phyloP scores from a whole-genome alignment of 2,113 vertebrate species.

The Syrmaticus mikado region DNA sequence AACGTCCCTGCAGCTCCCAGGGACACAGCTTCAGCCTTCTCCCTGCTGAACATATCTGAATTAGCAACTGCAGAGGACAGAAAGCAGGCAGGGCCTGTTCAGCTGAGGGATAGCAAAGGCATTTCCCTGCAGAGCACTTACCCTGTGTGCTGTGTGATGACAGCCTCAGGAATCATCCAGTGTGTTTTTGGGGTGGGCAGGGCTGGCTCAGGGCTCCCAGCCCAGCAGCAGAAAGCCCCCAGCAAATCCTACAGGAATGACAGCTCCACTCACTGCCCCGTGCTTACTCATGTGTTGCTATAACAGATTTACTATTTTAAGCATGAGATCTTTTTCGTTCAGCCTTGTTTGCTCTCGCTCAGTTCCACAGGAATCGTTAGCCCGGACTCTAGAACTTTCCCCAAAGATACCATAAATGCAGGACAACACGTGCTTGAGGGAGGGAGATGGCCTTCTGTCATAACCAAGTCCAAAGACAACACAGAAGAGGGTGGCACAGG shows the following conservation, averaged over 20 bases:
- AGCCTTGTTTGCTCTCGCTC: background rate
- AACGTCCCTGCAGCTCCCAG: accelerated
- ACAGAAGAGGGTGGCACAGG: background rate
- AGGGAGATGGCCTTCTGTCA: background rate
- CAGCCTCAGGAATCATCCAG: background rate
- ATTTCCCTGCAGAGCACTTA: background rate
- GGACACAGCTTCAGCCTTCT: background rate
- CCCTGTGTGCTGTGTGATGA: background rate
- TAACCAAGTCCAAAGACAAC: background rate
- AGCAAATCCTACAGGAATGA: background rate
- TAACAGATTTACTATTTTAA: slow-evolving; percentile 31
- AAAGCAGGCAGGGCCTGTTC: background rate
- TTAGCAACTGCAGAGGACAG: background rate
- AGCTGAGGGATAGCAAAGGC: background rate
- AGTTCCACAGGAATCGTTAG: background rate
- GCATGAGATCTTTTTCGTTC: background rate
- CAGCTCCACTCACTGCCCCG: background rate
- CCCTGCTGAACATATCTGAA: background rate
- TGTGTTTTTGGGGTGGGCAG: too few relatives aligned
- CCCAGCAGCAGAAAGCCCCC: background rate
- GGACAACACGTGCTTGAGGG: background rate
- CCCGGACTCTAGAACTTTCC: background rate
- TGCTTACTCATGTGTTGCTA: background rate
- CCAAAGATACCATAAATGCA: background rate
- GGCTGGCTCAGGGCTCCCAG: background rate